Conservation (phyloP, 2,888 invertebrate species). For the Caenorhabditis wallacei region DNA sequence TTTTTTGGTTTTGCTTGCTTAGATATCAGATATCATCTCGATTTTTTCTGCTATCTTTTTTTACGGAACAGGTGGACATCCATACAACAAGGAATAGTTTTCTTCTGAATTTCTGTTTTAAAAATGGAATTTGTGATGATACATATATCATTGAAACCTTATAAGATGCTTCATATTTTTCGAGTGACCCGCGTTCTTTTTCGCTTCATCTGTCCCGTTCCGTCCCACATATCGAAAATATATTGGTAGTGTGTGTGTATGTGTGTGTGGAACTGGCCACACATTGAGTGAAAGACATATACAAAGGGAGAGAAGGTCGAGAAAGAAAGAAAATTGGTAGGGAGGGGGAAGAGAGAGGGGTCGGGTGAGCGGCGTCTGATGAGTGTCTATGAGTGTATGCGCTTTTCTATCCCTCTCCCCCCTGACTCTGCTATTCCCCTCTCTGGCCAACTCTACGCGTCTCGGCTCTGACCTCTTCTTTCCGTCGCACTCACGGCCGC, state of each 20-base stretch:
- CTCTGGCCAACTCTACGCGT: background rate
- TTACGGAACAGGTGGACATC: background rate
- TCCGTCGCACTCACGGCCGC: constrained; percentile 18
- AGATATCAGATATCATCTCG: constrained; percentile 46
- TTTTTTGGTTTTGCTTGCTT: background rate
- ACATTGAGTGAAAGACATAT: constrained; percentile 17
- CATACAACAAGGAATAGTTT: background rate
- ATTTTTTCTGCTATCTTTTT: background rate
- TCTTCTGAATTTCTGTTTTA: background rate
- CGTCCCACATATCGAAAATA: constrained; percentile 56
- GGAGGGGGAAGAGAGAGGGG: constrained; percentile 13
- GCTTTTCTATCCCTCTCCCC: constrained; percentile 6
- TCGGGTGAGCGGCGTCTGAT: constrained; percentile 26
- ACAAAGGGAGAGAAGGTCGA: background rate
- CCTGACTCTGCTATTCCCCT: background rate
- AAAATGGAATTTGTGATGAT: background rate
- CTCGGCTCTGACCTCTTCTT: constrained; percentile 15
- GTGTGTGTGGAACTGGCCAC: constrained; percentile 40
- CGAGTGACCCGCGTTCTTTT: constrained; percentile 33
- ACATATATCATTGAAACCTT: background rate
- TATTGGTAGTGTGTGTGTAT: constrained; percentile 51
- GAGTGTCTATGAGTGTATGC: constrained; percentile 39
- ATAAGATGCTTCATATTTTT: constrained; percentile 7
- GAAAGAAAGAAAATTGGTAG: background rate
- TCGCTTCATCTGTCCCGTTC: constrained; percentile 37